Conservation (phyloP, 2,113 vertebrate genomes). For the Leptobrachium ailaonicum region DNA sequence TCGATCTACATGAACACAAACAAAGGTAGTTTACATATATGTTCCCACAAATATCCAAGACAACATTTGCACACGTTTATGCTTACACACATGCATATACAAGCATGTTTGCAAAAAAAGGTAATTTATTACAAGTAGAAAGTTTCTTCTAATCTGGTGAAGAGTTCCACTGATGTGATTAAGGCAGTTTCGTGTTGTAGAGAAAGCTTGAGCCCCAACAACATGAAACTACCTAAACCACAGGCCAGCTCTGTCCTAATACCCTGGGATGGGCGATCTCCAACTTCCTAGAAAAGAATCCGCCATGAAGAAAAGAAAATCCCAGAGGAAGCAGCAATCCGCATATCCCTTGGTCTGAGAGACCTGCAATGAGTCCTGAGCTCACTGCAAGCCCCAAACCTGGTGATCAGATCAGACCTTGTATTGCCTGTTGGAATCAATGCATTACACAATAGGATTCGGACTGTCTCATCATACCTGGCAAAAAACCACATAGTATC, state of each 20-base stretch:
- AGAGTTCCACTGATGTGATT: slow-evolving; percentile 93
- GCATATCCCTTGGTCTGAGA: neutral
- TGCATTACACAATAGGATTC: neutral
- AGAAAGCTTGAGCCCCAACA: slow-evolving; percentile 94
- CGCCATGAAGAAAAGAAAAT: slow-evolving; percentile 60
- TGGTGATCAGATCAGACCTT: neutral
- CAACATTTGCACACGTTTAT: neutral
- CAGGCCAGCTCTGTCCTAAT: slow-evolving; percentile 82
- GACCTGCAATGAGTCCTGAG: neutral
- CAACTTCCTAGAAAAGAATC: slow-evolving; percentile 57
- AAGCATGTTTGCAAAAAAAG: neutral
- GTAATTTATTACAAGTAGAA: slow-evolving; percentile 20
- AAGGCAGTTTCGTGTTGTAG: slow-evolving; percentile 98
- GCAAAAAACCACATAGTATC: neutral
- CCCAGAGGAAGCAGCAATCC: slow-evolving; percentile 47
- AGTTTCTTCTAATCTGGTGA: slow-evolving; percentile 64
- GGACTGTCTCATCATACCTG: neutral
- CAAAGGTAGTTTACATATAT: neutral
- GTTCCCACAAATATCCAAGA: neutral
- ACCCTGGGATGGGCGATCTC: slow-evolving; percentile 50
- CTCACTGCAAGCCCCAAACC: neutral
- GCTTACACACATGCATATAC: neutral
- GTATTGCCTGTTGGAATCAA: neutral
- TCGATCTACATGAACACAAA: neutral
- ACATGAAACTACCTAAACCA: slow-evolving; percentile 99